Base-by-base conservation (phyloP, 2,113 vertebrate species). In the Gulo gulo region DNA sequence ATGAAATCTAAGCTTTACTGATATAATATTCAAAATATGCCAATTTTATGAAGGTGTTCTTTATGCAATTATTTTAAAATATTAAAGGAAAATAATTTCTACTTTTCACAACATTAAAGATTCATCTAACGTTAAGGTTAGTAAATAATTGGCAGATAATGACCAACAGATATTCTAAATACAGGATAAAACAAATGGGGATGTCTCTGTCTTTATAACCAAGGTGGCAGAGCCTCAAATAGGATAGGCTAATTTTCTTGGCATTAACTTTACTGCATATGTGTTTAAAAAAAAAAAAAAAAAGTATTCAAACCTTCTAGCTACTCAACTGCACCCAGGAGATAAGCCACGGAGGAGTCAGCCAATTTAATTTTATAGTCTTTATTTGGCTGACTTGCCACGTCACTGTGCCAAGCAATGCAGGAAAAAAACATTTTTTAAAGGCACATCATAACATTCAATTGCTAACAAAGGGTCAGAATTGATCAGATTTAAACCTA, bases 291-390 rank as follows among this genome's bases (percentile, higher is more conserved):
- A 76, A 65, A 80, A 42, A 26, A 29, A 69, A 80, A 76, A 29
- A 24, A 2, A n/a, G 5, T 11, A 45, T 45, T 73, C 81, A 96
- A 74, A 93, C 57, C 36, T 86, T 83, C 80, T 81, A 87, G 42
- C 63, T 83, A 76, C n/a, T 95, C 74, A 87, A 78, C 50, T 76
- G 74, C 29, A 83, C 26, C 11, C 39, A 59, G 76, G 11, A 92
- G 83, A 97, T 97, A 95, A 84, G 34, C 29, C n/a, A 59, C 42
- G 52, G 4, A 74, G 7, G n/a, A 95, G 15, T 63, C 88, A 92
- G 57, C 36, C 69, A 96, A 88, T 61, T 92, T 92, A 89, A 97
- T 96, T 90, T 97, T 96, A 91, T 65, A 85, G 45, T 78, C 34
- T 71, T 92, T 71, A 76, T 82, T 95, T 67, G 83, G 92, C 86